phyloP scores from a whole-genome alignment of 2,797 vertebrate genomes.

The Megalops cyprinoides region DNA sequence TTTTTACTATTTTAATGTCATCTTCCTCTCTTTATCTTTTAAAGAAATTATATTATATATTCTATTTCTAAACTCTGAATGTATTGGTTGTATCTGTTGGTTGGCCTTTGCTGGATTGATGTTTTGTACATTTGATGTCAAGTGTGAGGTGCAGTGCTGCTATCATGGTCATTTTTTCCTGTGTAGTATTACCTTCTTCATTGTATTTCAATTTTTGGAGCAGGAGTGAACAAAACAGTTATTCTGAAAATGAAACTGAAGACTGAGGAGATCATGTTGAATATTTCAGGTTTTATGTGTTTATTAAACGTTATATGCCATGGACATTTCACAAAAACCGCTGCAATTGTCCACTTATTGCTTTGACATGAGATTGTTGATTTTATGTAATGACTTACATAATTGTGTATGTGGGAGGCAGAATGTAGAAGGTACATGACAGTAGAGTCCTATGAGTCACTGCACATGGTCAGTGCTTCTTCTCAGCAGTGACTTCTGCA shows the following conservation, averaged over 20 bases:
- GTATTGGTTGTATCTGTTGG: background rate
- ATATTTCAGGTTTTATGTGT: conserved; percentile 5
- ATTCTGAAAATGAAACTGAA: background rate
- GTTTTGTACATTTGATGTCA: background rate
- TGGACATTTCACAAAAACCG: conserved; percentile 9
- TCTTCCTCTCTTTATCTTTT: conserved; percentile 3
- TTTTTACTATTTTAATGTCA: background rate
- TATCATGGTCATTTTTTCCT: background rate
- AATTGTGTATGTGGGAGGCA: background rate
- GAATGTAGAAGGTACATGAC: background rate
- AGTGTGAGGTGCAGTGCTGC: background rate
- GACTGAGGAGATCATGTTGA: background rate
- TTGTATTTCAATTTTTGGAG: background rate
- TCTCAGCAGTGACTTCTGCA: background rate
- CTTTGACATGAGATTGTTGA: background rate
- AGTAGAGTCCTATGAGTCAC: background rate
- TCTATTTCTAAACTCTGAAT: background rate
- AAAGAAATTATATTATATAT: background rate
- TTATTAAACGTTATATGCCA: conserved; percentile 16
- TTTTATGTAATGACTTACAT: conserved; percentile 22
- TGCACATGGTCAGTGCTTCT: background rate
- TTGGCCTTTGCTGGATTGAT: background rate
- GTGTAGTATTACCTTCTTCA: background rate
- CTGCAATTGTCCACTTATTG: conserved; percentile 11
- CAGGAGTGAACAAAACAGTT: no score